A percentile compares a stretch with the other conserved stretches of the same genome.
Evolutionary conservation across 2,113 vertebrate genomes (phyloP).

Genomic region (Gasterosteus nipponicus): DNA sequence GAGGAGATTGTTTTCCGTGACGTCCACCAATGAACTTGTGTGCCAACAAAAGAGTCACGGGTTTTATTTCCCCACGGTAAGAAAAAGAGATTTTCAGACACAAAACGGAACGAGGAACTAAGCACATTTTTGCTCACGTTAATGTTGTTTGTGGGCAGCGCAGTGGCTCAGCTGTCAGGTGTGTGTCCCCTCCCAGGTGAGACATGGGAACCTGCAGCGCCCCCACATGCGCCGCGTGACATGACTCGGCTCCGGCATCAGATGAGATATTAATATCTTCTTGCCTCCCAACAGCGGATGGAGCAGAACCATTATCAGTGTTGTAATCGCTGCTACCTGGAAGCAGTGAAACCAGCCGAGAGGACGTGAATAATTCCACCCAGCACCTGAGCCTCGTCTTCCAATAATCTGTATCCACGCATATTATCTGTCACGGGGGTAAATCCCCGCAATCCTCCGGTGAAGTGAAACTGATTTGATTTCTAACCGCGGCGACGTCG

Average conservation of each 20-base stretch:
- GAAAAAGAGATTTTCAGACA: background rate
- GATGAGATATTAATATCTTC: background rate
- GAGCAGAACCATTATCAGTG: background rate
- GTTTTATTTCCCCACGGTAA: background rate
- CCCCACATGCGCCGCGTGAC: background rate
- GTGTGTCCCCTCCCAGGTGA: background rate
- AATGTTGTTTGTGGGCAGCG: background rate
- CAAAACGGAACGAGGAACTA: background rate
- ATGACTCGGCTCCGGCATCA: background rate
- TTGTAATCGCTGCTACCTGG: background rate
- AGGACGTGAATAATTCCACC: background rate
- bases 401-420: conserved; percentile 23
- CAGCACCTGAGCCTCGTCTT: conserved; percentile 23
- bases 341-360: conserved; percentile 9
- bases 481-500: background rate
- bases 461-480: conserved; percentile 34
- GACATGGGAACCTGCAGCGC: background rate
- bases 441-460: conserved; percentile 22
- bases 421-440: conserved; percentile 33
- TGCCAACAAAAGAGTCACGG: background rate
- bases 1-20: background rate
- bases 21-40: background rate
- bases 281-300: background rate
- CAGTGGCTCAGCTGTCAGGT: background rate
- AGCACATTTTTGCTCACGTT: background rate